Percentiles rank a stretch among this genome's conserved stretches.
These are phyloP conservation scores for Pharmacophagus antenor DNA, from an alignment of 2,888 invertebrate genomes.

Conservation along the genomic window DNA sequence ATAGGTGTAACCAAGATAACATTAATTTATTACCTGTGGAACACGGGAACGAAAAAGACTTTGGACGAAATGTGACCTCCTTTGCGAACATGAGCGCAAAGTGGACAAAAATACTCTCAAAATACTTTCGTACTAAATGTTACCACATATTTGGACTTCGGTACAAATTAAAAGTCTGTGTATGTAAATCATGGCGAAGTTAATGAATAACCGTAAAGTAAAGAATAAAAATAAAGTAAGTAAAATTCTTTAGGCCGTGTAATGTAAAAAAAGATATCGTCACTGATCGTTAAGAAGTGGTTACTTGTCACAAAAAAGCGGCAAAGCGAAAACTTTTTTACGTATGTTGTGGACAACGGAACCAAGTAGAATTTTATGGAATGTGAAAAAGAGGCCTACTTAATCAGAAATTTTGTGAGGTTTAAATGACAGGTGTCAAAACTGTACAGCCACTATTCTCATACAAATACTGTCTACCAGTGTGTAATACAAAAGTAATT, in stretches of 20 bases:
- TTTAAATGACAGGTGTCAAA: not conserved
- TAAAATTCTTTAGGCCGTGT: not conserved
- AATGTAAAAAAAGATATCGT: constrained; percentile 1
- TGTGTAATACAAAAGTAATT: not conserved
- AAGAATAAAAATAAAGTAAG: not conserved
- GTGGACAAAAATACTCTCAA: too few relatives aligned
- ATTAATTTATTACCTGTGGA: not conserved
- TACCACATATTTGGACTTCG: too few relatives aligned
- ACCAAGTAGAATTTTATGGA: not conserved
- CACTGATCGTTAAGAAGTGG: not conserved
- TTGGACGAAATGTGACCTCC: too few relatives aligned
- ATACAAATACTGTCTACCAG: not conserved
- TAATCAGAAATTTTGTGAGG: not conserved
- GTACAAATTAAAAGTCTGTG: too few relatives aligned
- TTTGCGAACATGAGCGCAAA: too few relatives aligned
- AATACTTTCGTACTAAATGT: too few relatives aligned
- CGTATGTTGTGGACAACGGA: not conserved
- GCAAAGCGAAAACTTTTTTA: not conserved
- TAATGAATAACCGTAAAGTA: not conserved
- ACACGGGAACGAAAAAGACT: not conserved
- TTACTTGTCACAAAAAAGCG: constrained; percentile 15
- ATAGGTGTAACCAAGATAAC: not conserved
- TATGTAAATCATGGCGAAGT: not conserved
- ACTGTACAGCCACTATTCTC: not conserved
- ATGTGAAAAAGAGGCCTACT: not conserved